A percentile compares a stretch with the other conserved stretches of the same genome.
These are phyloP conservation scores for Sebastolobus altivelis DNA, from an alignment of 2,797 vertebrate genomes.

Conservation along the genomic window DNA sequence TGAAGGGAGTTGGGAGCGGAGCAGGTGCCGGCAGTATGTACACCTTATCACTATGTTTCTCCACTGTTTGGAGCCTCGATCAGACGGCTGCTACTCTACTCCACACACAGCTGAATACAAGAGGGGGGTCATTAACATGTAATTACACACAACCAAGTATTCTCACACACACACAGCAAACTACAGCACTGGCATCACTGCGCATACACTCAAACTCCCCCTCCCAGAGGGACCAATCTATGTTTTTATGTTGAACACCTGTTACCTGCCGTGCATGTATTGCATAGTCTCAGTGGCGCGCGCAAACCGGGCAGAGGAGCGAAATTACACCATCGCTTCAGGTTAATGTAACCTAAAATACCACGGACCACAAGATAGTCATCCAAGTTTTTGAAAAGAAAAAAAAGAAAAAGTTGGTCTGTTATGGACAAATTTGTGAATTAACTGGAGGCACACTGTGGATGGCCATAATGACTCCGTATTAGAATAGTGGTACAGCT, in stretches of 20 bases:
- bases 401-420: constrained; percentile 54
- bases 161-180: constrained; percentile 20
- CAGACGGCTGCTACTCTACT: constrained; percentile 52
- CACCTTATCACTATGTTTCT: constrained; percentile 52
- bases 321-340: constrained; percentile 54
- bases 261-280: constrained; percentile 62
- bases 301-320: constrained; percentile 29
- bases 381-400: constrained; percentile 43
- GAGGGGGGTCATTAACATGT: constrained; percentile 74
- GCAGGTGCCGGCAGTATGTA: constrained; percentile 64
- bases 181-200: constrained; percentile 46
- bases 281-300: constrained; percentile 26
- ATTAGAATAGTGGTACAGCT: constrained; percentile 83
- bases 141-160: constrained; percentile 62
- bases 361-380: constrained; percentile 40
- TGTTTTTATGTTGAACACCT: constrained; percentile 76
- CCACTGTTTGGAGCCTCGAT: constrained; percentile 49
- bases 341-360: constrained; percentile 62
- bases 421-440: constrained; percentile 81
- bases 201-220: constrained; percentile 50
- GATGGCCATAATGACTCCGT: constrained; percentile 80
- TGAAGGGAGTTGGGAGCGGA: constrained; percentile 51
- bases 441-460: constrained; percentile 78
- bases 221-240: constrained; percentile 77
- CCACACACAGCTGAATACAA: constrained; percentile 63